Evolutionary conservation across 2,113 vertebrate genomes (phyloP).

Genomic region (Ginglymostoma cirratum): DNA sequence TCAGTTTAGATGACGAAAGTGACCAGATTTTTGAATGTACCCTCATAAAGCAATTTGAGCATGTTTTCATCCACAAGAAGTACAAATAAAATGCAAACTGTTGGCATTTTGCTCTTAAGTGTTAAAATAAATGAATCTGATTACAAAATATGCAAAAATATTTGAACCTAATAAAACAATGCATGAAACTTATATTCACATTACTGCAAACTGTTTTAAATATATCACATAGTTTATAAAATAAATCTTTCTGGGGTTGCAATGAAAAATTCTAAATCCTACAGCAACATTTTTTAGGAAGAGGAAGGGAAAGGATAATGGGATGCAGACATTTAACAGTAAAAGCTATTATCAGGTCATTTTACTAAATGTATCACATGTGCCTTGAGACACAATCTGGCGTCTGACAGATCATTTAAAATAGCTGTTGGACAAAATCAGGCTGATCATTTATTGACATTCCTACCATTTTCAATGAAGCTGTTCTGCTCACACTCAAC

Average conservation of each 20-base stretch:
- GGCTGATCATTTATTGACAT: conserved; percentile 26
- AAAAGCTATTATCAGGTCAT: conserved; percentile 34
- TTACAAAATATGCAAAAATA: neutral
- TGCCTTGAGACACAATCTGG: conserved; percentile 20
- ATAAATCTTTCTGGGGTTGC: neutral
- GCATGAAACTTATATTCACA: neutral
- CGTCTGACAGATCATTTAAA: conserved; percentile 21
- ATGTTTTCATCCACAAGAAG: neutral
- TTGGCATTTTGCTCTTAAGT: neutral
- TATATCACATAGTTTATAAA: neutral
- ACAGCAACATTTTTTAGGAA: neutral
- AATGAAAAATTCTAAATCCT: neutral
- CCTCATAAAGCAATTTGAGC: neutral
- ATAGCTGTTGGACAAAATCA: conserved; percentile 20
- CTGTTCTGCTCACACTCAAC: neutral
- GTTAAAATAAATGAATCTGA: neutral
- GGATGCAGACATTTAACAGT: conserved; percentile 16
- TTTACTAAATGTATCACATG: conserved; percentile 36
- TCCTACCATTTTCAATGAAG: neutral
- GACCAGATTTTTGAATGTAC: neutral
- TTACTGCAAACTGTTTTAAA: neutral
- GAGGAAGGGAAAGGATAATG: neutral
- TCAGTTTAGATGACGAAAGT: neutral
- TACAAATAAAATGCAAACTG: neutral
- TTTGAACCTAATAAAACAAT: neutral